Evolutionary conservation across 2,797 vertebrate genomes (phyloP), one percentile per base, ranked within the genome.

Genomic region (Ceyx erithaca): DNA sequence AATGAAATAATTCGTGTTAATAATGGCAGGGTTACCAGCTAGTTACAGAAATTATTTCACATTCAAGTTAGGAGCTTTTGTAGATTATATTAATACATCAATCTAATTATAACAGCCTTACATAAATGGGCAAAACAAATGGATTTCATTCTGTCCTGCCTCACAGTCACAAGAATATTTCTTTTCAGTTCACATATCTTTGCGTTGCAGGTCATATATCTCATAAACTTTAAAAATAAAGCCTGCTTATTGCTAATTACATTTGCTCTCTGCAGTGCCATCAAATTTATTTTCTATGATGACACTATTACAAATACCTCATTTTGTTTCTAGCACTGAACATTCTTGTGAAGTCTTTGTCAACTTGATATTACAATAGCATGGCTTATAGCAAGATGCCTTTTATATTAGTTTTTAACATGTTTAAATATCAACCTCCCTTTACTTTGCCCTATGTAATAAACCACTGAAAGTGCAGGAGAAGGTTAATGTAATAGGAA

Each of bases 401-500:
- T 93, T 77, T 90, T 78, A 63, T 51, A 49, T 66, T 92, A 5
- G 26, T 46, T 94, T 92, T 89, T 85, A 75, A 71, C 57, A 22
- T 68, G 18, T 84, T 87, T 84, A 92, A 94, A 83, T 90, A 95
- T 87, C 69, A 87, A 95, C 69, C 86, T 96, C 55, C 82, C 93
- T 96, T 97, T 92, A 76, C 66, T 94, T 94, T 95, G 57, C 41
- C 49, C 52, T 90, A 7, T 66, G 61, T 88, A 92, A 94, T 69
- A 94, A 96, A 93, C 59, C 57, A 87, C 83, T 87, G 82, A 95
- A 90, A 89, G 76, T 95, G 80, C 73, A 89, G 76, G 40, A 96
- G 80, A 89, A 97, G 93, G 92, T 94, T 96, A 96, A 97, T 96
- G 71, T 79, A 96, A 79, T 57, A 76, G 63, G 52, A 46, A 96